Evolutionary conservation across 2,113 vertebrate genomes (phyloP).

Genomic region (Polypterus senegalus): DNA sequence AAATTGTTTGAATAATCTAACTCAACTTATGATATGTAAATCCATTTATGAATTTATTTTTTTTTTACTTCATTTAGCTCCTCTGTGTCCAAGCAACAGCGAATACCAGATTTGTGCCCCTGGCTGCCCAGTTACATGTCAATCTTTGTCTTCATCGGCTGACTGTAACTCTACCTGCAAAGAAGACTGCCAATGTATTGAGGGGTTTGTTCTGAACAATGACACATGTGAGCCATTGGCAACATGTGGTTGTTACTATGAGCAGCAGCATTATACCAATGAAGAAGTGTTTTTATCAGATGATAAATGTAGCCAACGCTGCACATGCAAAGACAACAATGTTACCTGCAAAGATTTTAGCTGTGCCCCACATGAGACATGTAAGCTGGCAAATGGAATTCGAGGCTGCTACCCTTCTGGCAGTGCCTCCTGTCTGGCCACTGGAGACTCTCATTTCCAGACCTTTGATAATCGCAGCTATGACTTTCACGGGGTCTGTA

Average conservation of each 20-base stretch:
- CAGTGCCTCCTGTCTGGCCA: conserved; percentile 26
- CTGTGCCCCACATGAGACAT: conserved; percentile 29
- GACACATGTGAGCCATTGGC: conserved; percentile 23
- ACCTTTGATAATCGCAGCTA: conserved; percentile 38
- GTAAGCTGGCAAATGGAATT: conserved; percentile 36
- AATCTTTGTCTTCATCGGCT: background rate
- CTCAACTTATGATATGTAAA: no score
- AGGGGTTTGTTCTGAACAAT: conserved; percentile 30
- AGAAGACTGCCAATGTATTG: conserved; percentile 25
- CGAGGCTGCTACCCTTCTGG: conserved; percentile 40
- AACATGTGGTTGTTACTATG: conserved; percentile 30
- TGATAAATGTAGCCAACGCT: conserved; percentile 16
- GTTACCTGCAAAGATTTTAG: conserved; percentile 17
- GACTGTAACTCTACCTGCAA: conserved; percentile 1
- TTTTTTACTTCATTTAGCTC: conserved; percentile 10
- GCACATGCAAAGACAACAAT: conserved; percentile 16
- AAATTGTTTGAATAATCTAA: no score
- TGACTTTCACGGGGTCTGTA: conserved; percentile 47
- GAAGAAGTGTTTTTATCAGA: conserved; percentile 23
- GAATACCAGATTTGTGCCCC: conserved; percentile 18
- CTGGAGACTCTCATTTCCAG: conserved; percentile 39
- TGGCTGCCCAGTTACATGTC: conserved; percentile 18
- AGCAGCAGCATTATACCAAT: conserved; percentile 13
- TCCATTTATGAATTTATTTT: background rate
- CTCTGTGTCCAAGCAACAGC: conserved; percentile 19